Percentiles rank a stretch among this genome's conserved stretches.
Evolutionary conservation across 2,888 invertebrate genomes (phyloP).

Genomic region (Drosophila picticornis): DNA sequence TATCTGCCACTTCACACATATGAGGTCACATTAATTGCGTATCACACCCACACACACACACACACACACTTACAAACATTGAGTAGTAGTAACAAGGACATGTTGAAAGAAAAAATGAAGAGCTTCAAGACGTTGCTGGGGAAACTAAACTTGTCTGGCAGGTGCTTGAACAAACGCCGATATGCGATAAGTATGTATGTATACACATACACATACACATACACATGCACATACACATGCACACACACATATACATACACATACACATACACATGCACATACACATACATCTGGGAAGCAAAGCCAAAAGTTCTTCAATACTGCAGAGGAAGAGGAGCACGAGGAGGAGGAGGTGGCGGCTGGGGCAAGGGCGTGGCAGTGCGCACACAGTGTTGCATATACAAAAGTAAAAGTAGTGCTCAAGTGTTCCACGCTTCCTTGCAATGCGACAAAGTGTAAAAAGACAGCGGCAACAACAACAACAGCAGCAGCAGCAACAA

Average conservation of each 20-base stretch:
- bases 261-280: background rate
- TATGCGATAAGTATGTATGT: slow-evolving; percentile 18
- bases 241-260: background rate
- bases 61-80: background rate
- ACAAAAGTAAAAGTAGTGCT: slow-evolving; percentile 80
- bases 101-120: slow-evolving; percentile 19
- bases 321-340: slow-evolving; percentile 1
- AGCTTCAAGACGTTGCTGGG: slow-evolving; percentile 29
- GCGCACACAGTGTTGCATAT: slow-evolving; percentile 64
- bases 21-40: slow-evolving; percentile 54
- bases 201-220: background rate
- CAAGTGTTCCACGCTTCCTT: slow-evolving; percentile 73
- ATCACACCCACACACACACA: slow-evolving; percentile 15
- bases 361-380: slow-evolving; percentile 23
- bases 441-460: slow-evolving; percentile 76
- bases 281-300: slow-evolving; percentile 6
- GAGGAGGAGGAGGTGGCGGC: background rate
- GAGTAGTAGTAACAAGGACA: slow-evolving; percentile 36
- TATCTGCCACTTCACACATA: slow-evolving; percentile 30
- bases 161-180: slow-evolving; percentile 56
- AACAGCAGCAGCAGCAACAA: slow-evolving; percentile 40
- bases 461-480: slow-evolving; percentile 52
- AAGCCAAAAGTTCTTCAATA: slow-evolving; percentile 33
- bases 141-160: slow-evolving; percentile 46
- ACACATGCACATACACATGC: background rate